phyloP scores from a whole-genome alignment of 2,888 invertebrate species.

The Drosophila meridionalis region DNA sequence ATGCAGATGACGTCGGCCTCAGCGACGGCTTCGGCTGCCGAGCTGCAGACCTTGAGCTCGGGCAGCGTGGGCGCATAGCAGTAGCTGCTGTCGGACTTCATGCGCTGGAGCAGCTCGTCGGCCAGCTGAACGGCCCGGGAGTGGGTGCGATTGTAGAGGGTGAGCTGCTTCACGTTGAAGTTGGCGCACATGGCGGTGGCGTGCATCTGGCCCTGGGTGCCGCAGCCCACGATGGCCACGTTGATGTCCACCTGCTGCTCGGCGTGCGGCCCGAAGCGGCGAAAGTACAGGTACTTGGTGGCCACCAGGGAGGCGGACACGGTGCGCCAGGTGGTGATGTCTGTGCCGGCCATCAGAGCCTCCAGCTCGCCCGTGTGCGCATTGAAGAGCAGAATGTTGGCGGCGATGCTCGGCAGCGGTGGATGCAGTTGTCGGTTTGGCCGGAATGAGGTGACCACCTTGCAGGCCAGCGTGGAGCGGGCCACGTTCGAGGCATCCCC shows the following conservation, averaged over 20 bases:
- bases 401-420: constrained; percentile 85
- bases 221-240: constrained; percentile 86
- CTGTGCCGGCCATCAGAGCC: constrained; percentile 86
- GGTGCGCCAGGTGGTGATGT: constrained; percentile 87
- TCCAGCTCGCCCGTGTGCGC: constrained; percentile 84
- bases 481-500: constrained; percentile 61
- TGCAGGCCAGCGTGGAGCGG: constrained; percentile 85
- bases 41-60: constrained; percentile 30
- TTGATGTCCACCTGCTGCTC: constrained; percentile 45
- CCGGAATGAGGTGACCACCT: constrained; percentile 85
- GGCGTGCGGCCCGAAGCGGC: constrained; percentile 59
- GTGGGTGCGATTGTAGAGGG: constrained; percentile 87
- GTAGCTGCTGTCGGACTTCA: neutral
- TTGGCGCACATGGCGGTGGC: constrained; percentile 85
- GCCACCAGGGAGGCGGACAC: constrained; percentile 87
- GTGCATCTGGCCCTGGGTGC: constrained; percentile 86
- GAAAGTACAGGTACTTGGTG: constrained; percentile 86
- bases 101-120: constrained; percentile 68
- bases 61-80: neutral
- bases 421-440: constrained; percentile 80
- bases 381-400: constrained; percentile 85
- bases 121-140: constrained; percentile 82
- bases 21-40: constrained; percentile 85
- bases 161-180: constrained; percentile 85
- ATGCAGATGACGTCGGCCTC: constrained; percentile 88